Conservation (phyloP, 1,140 invertebrate species). For the Mizuhopecten yessoensis region DNA sequence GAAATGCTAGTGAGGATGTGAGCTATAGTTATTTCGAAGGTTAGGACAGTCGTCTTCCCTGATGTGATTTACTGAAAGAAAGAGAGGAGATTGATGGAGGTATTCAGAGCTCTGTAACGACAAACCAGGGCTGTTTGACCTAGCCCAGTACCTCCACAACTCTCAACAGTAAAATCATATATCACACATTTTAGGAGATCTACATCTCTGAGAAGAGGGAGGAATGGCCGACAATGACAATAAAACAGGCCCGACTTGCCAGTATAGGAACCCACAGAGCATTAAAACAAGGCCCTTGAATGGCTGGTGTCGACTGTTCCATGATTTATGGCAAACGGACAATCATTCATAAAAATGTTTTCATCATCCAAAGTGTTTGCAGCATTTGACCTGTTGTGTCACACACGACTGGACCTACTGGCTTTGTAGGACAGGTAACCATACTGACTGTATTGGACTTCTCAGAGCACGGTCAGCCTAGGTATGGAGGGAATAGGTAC, state of each 20-base stretch:
- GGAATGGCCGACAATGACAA: background rate
- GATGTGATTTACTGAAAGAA: background rate
- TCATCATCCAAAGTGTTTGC: background rate
- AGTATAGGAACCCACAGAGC: background rate
- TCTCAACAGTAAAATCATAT: constrained; percentile 25
- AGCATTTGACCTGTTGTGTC: background rate
- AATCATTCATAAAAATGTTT: background rate
- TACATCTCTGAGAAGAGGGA: background rate
- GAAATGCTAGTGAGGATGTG: too few relatives aligned
- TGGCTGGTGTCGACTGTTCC: background rate
- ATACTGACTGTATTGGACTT: too few relatives aligned
- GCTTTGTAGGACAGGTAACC: background rate
- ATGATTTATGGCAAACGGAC: background rate
- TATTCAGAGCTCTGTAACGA: background rate
- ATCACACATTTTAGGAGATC: background rate
- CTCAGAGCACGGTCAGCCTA: too few relatives aligned
- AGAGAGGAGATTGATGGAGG: background rate
- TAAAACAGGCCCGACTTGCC: background rate
- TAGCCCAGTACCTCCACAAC: background rate
- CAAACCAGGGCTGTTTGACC: background rate
- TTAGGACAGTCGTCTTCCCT: background rate
- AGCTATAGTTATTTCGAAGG: too few relatives aligned
- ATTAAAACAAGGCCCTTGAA: background rate
- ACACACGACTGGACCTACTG: background rate
- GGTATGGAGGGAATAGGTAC: background rate